Evolutionary conservation across 2,113 vertebrate species (phyloP).

Genomic region (Megaceryle torquata): DNA sequence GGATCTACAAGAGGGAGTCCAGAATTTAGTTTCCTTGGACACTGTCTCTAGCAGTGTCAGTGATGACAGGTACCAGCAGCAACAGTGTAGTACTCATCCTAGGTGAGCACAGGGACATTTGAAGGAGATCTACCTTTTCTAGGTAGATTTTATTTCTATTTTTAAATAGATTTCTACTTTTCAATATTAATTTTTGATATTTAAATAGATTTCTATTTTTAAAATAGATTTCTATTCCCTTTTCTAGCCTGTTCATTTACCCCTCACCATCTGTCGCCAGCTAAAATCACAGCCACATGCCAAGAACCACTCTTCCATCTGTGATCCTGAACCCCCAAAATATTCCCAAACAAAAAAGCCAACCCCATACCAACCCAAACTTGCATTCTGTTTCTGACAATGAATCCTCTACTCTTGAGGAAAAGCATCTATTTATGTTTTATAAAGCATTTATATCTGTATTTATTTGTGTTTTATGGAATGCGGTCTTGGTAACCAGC

Average conservation of each 20-base stretch:
- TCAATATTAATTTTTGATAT: too few relatives aligned
- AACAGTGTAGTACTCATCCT: not conserved
- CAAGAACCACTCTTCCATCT: not conserved
- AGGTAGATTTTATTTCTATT: too few relatives aligned
- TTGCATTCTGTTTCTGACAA: not conserved
- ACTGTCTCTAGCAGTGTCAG: not conserved
- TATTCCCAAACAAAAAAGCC: not conserved
- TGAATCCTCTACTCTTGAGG: not conserved
- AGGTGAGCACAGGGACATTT: not conserved
- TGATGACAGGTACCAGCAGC: not conserved
- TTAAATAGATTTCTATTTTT: too few relatives aligned
- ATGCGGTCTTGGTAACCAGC: not conserved
- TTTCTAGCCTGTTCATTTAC: not conserved
- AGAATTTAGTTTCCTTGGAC: not conserved
- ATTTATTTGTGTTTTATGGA: not conserved
- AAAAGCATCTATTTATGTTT: not conserved
- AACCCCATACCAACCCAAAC: not conserved
- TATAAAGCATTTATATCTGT: not conserved
- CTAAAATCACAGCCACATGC: not conserved
- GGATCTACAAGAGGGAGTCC: not conserved
- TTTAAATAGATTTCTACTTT: too few relatives aligned
- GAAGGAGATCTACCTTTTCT: not conserved
- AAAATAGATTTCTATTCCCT: not conserved
- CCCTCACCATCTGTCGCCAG: not conserved
- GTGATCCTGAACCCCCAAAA: not conserved